Evolutionary conservation across 2,113 vertebrate genomes (phyloP).

Genomic region (Crypturellus undulatus): DNA sequence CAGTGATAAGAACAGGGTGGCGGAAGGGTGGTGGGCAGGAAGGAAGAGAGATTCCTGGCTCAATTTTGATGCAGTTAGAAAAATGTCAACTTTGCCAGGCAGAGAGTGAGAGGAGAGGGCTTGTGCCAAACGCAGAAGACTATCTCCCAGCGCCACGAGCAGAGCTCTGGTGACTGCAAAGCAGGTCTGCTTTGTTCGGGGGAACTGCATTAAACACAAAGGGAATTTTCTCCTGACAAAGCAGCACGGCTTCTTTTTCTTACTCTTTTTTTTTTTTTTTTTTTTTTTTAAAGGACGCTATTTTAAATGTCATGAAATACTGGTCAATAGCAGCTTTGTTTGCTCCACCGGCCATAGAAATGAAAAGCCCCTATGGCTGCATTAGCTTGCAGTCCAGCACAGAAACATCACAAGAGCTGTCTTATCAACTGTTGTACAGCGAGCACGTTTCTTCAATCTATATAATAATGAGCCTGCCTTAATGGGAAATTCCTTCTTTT

Average conservation of each 20-base stretch:
- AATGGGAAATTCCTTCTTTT: not conserved
- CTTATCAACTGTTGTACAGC: not conserved
- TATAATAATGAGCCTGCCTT: not conserved
- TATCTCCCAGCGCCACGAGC: conserved; percentile 24
- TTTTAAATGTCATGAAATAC: not conserved
- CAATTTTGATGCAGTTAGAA: conserved; percentile 24
- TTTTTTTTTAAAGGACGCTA: not conserved
- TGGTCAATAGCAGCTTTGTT: not conserved
- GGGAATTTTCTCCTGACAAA: not conserved
- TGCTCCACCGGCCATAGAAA: not conserved
- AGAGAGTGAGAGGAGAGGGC: not conserved
- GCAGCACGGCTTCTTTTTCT: not conserved
- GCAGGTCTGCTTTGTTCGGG: not conserved
- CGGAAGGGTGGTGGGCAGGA: not conserved
- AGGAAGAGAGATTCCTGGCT: not conserved
- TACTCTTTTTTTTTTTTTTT: not conserved
- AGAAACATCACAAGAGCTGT: not conserved
- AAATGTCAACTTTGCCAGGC: conserved; percentile 1
- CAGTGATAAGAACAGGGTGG: not conserved
- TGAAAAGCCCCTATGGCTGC: not conserved
- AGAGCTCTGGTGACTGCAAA: not conserved
- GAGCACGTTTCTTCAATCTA: not conserved
- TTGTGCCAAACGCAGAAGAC: not conserved
- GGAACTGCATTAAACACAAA: not conserved
- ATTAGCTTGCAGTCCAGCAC: not conserved